Evolutionary conservation across 2,888 invertebrate species (phyloP).

Genomic region (Sipha maydis): DNA sequence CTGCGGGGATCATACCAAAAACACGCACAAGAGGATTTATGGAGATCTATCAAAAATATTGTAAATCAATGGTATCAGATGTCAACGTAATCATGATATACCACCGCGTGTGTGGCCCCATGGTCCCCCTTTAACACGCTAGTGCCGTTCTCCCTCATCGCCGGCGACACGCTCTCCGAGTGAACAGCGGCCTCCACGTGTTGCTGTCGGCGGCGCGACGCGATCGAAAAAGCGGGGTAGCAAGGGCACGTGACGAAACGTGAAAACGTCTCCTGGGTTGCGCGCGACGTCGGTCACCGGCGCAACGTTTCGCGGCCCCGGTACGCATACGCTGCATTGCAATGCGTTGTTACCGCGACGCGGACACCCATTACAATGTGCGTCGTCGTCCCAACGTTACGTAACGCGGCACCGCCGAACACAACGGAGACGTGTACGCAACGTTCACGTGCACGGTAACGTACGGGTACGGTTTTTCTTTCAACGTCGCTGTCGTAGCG

Average conservation of each 20-base stretch:
- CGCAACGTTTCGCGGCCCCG: slow-evolving; percentile 7
- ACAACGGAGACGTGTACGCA: not conserved
- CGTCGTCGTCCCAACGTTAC: not conserved
- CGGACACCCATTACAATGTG: not conserved
- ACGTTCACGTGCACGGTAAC: not conserved
- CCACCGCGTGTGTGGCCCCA: too few species aligned
- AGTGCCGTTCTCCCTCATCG: too few species aligned
- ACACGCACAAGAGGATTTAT: too few species aligned
- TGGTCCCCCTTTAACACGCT: too few species aligned
- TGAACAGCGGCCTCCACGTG: not conserved
- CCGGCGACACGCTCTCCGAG: not conserved
- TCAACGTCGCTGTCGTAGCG: too few species aligned
- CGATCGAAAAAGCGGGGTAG: not conserved
- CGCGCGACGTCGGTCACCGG: not conserved
- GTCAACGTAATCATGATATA: too few species aligned
- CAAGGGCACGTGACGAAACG: not conserved
- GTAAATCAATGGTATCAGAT: too few species aligned
- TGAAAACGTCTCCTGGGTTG: not conserved
- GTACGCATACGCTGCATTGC: not conserved
- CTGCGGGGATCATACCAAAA: too few species aligned
- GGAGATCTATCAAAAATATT: too few species aligned
- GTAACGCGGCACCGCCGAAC: not conserved
- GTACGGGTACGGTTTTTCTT: too few species aligned
- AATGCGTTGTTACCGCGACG: not conserved
- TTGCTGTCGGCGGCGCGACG: not conserved